A percentile compares a stretch with the other conserved stretches of the same genome.
Conservation (phyloP, 2,113 vertebrate genomes). For the Chelonoidis abingdonii region DNA sequence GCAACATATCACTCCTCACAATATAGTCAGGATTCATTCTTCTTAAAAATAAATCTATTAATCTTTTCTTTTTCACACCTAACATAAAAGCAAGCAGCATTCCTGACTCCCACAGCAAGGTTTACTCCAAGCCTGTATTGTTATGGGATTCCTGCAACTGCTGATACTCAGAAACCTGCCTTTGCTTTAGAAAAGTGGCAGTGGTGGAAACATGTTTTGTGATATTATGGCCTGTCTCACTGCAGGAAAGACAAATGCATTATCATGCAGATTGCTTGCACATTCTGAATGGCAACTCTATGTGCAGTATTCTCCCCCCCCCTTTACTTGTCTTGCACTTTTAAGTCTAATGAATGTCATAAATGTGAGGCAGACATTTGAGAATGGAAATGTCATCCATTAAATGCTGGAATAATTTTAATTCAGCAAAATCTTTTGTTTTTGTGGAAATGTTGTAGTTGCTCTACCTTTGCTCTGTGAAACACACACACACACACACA, state of each 20-base stretch:
- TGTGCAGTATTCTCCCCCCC: background rate
- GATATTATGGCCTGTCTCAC: conserved; percentile 8
- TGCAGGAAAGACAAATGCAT: conserved; percentile 42
- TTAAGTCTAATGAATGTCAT: conserved; percentile 25
- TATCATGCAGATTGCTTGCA: background rate
- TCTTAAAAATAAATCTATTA: conserved; percentile 35
- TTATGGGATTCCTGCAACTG: conserved; percentile 45
- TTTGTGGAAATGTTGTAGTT: conserved; percentile 58
- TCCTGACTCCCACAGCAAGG: conserved; percentile 20
- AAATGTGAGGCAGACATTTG: conserved; percentile 31
- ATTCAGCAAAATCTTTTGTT: conserved; percentile 39
- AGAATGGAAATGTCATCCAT: conserved; percentile 62
- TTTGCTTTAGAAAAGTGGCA: conserved; percentile 51
- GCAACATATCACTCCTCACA: background rate
- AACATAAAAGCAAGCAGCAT: conserved; percentile 17
- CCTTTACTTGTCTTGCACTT: conserved; percentile 44
- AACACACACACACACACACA: too few species aligned
- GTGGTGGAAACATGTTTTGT: background rate
- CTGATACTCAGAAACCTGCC: conserved; percentile 31
- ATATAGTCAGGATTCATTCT: conserved; percentile 12
- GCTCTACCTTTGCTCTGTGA: conserved; percentile 45
- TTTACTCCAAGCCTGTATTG: background rate
- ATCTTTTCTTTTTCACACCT: conserved; percentile 29
- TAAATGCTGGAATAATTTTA: conserved; percentile 57
- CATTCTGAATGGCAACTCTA: background rate